Base-by-base conservation (phyloP, 1,140 invertebrate genomes). In the Drosophila rufa region DNA sequence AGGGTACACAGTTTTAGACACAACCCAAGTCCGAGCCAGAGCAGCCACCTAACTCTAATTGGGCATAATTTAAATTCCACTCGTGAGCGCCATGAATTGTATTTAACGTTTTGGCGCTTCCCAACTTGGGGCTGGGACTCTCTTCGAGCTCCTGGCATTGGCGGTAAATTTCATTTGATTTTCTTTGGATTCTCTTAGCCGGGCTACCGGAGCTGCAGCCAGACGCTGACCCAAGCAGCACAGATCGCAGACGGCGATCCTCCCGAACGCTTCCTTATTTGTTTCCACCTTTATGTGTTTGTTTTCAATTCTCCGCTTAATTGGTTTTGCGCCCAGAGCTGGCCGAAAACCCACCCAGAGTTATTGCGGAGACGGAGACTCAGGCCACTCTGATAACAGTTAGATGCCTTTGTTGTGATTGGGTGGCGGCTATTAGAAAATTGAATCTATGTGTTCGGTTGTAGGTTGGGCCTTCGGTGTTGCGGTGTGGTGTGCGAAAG, bases 61-160 rank as follows among this genome's bases (percentile, higher is more conserved):
- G 85, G 85, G 86, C 85, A 90, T 90, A 90, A 90, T 90, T 90
- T 90, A 90, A 90, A 90, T 90, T 90, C 85, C 85, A 79, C 62
- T 90, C 85, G 85, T 90, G 85, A 90, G 85, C 85, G 85, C 86
- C 84, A 89, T 89, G 84, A 89, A 89, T 87, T 87, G 84, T 83
- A 87, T 89, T 89, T 90, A 89, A 90, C 78, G 85, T 90, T 89
- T 90, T 90, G 85, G 86, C 85, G 85, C 85, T 90, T 91, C 85
- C 86, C 82, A 90, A 80, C 75, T 85, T 85, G 79, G 60, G 75
- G 64, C 56, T 53, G 59, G 46, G 75, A 46, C 80, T 65, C 65
- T 48, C 73, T 62, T 61, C 22, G 50, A 22, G 55, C 58, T 64
- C 47, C 60, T 53, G 69, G 68, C 56, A 60, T 51, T 61, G 85